Percentiles rank a stretch among this genome's conserved stretches.
These are phyloP conservation scores for Hipparchia semele DNA, from an alignment of 2,888 invertebrate species.

Conservation along the genomic window DNA sequence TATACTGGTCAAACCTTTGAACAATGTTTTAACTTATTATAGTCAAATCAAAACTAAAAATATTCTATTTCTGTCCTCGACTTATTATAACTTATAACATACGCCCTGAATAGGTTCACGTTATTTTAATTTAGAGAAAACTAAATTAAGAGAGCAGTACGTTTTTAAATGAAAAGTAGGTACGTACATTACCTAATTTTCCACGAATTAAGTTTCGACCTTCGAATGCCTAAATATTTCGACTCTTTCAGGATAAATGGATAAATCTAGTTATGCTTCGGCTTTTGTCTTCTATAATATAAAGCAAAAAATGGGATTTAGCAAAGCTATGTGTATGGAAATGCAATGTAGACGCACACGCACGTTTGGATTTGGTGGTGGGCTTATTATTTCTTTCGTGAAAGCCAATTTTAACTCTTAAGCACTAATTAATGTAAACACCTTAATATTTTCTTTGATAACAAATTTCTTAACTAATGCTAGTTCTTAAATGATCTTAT, in stretches of 20 bases:
- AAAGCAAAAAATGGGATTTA: constrained; percentile 30
- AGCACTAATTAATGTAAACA: constrained; percentile 35
- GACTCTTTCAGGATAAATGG: not conserved
- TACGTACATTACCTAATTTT: too few relatives aligned
- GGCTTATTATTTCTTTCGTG: constrained; percentile 34
- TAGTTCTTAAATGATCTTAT: not conserved
- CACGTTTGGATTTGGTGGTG: constrained; percentile 42
- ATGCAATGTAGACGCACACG: constrained; percentile 40
- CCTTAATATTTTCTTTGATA: constrained; percentile 27
- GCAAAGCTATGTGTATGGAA: constrained; percentile 35
- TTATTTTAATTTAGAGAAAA: too few relatives aligned
- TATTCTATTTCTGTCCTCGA: too few relatives aligned
- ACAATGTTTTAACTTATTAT: too few relatives aligned
- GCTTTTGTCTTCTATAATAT: not conserved
- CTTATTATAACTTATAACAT: too few relatives aligned
- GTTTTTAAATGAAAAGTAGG: too few relatives aligned
- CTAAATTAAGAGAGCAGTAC: too few relatives aligned
- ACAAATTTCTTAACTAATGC: constrained; percentile 16
- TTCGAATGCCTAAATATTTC: too few relatives aligned
- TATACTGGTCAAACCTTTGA: not conserved
- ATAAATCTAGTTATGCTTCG: not conserved
- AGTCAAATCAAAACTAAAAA: too few relatives aligned
- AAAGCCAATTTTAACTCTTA: constrained; percentile 33
- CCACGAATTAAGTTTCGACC: too few relatives aligned
- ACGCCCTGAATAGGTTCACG: too few relatives aligned